Conservation (phyloP, 2,797 vertebrate genomes). For the Acrossocheilus wenchowensis region DNA sequence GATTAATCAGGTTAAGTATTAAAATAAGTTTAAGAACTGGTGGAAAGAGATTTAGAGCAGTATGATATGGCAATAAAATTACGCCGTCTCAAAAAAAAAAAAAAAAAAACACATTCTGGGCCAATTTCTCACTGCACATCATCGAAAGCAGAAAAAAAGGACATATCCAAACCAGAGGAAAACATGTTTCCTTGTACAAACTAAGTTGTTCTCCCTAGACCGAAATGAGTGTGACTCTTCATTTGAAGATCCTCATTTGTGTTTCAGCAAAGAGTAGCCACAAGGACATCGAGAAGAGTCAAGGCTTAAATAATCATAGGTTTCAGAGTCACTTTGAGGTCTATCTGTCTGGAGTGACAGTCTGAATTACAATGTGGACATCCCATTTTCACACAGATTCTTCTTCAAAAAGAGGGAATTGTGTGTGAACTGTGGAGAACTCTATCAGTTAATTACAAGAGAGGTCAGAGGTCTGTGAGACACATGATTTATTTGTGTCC, state of each 20-base stretch:
- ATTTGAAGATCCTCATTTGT: conserved; percentile 19
- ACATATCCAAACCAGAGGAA: conserved; percentile 69
- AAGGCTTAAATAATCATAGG: conserved; percentile 52
- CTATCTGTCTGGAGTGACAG: conserved; percentile 21
- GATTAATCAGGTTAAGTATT: not conserved
- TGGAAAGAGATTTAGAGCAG: not conserved
- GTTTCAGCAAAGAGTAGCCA: conserved; percentile 29
- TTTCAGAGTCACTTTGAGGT: conserved; percentile 53
- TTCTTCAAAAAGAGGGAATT: conserved; percentile 44
- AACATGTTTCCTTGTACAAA: conserved; percentile 52
- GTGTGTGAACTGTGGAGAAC: conserved; percentile 43
- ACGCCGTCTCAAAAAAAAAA: not conserved
- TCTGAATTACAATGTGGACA: conserved; percentile 39
- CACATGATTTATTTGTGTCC: conserved; percentile 61
- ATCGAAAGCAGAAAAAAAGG: conserved; percentile 53
- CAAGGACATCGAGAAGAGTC: conserved; percentile 26
- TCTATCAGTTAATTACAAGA: conserved; percentile 54
- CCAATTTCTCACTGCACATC: conserved; percentile 55
- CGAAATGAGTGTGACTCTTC: conserved; percentile 35
- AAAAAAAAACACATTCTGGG: conserved; percentile 63
- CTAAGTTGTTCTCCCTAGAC: conserved; percentile 8
- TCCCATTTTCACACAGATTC: conserved; percentile 43
- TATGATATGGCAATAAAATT: conserved; percentile 22
- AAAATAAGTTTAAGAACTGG: not conserved
- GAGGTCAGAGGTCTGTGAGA: conserved; percentile 57